phyloP scores from a whole-genome alignment of 2,113 vertebrate species.

The Apistogramma diplotaenia region DNA sequence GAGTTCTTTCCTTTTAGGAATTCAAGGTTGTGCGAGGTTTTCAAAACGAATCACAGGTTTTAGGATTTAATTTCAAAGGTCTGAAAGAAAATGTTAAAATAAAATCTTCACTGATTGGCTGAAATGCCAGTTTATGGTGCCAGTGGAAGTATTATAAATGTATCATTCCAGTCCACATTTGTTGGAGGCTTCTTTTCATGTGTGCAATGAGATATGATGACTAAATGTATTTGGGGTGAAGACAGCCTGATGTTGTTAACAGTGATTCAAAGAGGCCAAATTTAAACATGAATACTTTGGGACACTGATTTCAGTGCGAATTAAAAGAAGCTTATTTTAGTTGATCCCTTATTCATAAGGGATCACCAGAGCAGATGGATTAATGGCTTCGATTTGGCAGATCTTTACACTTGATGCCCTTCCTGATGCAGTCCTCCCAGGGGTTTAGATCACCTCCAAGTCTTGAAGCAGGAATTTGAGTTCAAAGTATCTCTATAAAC shows the following conservation, averaged over 20 bases:
- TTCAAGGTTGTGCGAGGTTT: neutral
- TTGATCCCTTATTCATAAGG: neutral
- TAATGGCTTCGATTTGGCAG: neutral
- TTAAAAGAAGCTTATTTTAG: neutral
- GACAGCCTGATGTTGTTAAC: neutral
- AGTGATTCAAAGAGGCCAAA: neutral
- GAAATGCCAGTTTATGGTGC: neutral
- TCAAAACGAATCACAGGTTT: neutral
- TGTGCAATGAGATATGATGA: neutral
- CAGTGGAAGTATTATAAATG: neutral
- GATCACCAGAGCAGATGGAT: neutral
- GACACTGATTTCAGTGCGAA: neutral
- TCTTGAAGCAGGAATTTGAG: no score
- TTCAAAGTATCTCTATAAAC: neutral
- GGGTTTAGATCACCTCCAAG: no score
- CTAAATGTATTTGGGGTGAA: neutral
- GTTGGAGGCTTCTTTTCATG: neutral
- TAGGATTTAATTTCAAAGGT: neutral
- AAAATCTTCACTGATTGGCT: neutral
- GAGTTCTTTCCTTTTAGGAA: neutral
- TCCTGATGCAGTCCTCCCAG: neutral
- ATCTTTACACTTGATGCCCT: neutral
- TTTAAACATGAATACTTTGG: neutral
- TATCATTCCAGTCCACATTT: neutral
- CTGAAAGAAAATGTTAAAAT: neutral